phyloP scores from a whole-genome alignment of 2,797 vertebrate genomes.

The Holocentrus rufus region DNA sequence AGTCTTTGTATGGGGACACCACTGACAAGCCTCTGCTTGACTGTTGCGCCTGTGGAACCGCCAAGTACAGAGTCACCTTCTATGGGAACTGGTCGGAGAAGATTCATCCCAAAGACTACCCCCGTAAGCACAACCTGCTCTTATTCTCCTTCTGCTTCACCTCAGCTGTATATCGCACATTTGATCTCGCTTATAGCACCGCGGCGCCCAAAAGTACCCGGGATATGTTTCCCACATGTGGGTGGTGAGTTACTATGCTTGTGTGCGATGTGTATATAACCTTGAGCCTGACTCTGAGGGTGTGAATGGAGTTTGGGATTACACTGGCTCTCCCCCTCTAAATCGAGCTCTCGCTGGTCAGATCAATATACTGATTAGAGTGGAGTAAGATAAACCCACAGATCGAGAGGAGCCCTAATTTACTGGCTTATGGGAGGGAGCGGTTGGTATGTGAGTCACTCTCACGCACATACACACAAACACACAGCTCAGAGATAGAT shows the following conservation, averaged over 20 bases:
- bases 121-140: constrained; percentile 85
- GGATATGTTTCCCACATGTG: constrained; percentile 11
- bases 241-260: constrained; percentile 26
- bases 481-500: constrained; percentile 45
- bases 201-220: neutral
- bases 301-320: constrained; percentile 80
- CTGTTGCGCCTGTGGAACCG: constrained; percentile 97
- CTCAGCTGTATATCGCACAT: neutral
- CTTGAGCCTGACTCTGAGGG: constrained; percentile 76
- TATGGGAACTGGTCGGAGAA: constrained; percentile 99
- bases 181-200: constrained; percentile 8
- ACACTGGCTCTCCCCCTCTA: constrained; percentile 70
- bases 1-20: constrained; percentile 77
- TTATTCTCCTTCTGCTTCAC: neutral
- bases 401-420: constrained; percentile 73
- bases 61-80: constrained; percentile 97
- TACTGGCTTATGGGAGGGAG: constrained; percentile 66
- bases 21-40: constrained; percentile 90
- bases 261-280: constrained; percentile 65
- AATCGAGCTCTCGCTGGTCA: constrained; percentile 61
- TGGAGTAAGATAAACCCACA: constrained; percentile 78
- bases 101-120: constrained; percentile 95
- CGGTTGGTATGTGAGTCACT: constrained; percentile 58
- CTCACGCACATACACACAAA: constrained; percentile 29
- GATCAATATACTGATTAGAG: constrained; percentile 85